Evolutionary conservation across 2,797 vertebrate genomes (phyloP).

Genomic region (Eremophila alpestris): DNA sequence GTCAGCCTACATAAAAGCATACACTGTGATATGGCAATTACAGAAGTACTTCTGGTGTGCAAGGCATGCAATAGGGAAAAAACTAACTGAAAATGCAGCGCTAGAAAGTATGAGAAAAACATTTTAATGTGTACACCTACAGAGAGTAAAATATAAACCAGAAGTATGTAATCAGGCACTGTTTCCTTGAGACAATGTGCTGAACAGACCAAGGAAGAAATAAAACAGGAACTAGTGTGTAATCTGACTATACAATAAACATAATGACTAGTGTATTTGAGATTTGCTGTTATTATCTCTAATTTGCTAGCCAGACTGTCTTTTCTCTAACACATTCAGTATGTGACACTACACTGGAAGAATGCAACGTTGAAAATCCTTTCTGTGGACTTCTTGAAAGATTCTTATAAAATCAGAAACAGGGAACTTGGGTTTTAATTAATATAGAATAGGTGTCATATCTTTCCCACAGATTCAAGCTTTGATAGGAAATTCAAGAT

Average conservation of each 20-base stretch:
- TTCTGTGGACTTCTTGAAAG: neutral
- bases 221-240: conserved; percentile 8
- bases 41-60: conserved; percentile 1
- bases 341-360: neutral
- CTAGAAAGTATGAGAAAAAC: conserved; percentile 14
- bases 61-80: neutral
- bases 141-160: conserved; percentile 28
- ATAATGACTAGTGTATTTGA: conserved; percentile 6
- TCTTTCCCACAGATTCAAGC: conserved; percentile 1
- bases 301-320: conserved; percentile 51
- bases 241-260: conserved; percentile 47
- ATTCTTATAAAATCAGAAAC: neutral
- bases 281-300: conserved; percentile 44
- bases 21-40: conserved; percentile 58
- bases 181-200: neutral
- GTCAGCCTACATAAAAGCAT: conserved; percentile 39
- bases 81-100: neutral
- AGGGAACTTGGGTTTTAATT: conserved; percentile 17
- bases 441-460: neutral
- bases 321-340: conserved; percentile 37
- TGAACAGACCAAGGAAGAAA: conserved; percentile 24
- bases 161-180: neutral
- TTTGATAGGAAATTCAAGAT: neutral
- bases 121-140: conserved; percentile 28
- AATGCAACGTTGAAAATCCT: neutral